These are phyloP conservation scores for Rissa tridactyla DNA, from an alignment of 2,113 vertebrate species.

Conservation along the genomic window DNA sequence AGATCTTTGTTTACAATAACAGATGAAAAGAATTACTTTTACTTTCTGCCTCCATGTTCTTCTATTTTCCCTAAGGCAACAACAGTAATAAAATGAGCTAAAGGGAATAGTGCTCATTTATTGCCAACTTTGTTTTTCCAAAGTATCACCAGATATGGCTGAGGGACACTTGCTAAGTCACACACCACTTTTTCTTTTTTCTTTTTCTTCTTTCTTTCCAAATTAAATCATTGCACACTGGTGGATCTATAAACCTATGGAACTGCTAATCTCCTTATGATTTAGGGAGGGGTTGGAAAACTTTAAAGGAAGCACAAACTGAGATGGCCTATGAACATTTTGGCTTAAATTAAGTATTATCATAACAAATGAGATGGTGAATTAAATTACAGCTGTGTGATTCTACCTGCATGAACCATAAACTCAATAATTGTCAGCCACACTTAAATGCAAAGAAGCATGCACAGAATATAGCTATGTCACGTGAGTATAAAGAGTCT, in stretches of 20 bases:
- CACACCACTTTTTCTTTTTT: not conserved
- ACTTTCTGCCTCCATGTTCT: slow-evolving; percentile 13
- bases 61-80: not conserved
- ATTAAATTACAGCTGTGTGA: not conserved
- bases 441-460: not conserved
- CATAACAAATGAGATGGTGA: not conserved
- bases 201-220: not conserved
- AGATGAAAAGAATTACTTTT: slow-evolving; percentile 55
- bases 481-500: not conserved
- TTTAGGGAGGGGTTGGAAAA: not conserved
- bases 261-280: not conserved
- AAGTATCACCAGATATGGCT: not conserved
- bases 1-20: slow-evolving; percentile 52
- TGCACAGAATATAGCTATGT: not conserved
- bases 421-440: not conserved
- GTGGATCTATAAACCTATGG: not conserved
- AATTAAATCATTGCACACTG: not conserved
- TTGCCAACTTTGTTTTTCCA: not conserved
- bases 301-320: not conserved
- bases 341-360: not conserved
- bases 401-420: not conserved
- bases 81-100: slow-evolving; percentile 3
- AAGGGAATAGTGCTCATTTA: not conserved
- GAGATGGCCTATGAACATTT: not conserved
- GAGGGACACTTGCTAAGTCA: not conserved